Evolutionary conservation across 2,113 vertebrate genomes (phyloP), one percentile per base, ranked within the genome.

Genomic region (Entomyzon cyanotis): DNA sequence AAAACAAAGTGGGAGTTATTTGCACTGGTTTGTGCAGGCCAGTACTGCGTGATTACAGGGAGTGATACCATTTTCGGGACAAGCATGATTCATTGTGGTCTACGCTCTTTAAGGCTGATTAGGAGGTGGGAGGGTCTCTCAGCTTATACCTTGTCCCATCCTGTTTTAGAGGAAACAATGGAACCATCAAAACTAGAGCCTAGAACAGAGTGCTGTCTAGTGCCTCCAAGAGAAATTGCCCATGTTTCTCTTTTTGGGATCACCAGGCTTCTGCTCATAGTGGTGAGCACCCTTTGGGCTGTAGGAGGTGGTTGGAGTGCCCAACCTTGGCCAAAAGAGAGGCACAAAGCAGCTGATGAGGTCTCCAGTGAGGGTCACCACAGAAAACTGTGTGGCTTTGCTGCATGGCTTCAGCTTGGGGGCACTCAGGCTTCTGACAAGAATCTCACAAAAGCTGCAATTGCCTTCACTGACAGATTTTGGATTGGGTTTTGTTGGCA

Each of bases 11-110:
- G 41, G 74, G 88, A 86, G 76, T 65, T 77, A 65, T 93, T 96
- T 97, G 96, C 84, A 70, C 55, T 94, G 91, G 81, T 35, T 79
- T 92, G 50, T 84, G 49, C 81, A 71, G 94, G 84, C 91, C 50
- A 42, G 91, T 64, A 39, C 97, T 71, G 42, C 12, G 59, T 87
- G 95, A 67, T 93, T 97, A 94, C 96, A 59, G 44, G 87, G 67
- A 78, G 79, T 37, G 37, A 78, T 94, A 13, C 58, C 20, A 0
- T 50, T 67, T 79, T 70, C 3, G 0, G 89, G 92, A 81, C 73
- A 59, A 59, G 63, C 15, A 4, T 92, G 96, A 93, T 89, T 96
- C 96, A 79, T 60, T 35, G 55, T 68, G 63, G 28, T 56, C 71
- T 56, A 1, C 0, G 0, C 31, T 67, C 31, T 28, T 35, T n/a